Evolutionary conservation across 2,888 invertebrate species (phyloP).

Genomic region (Pilophorus perplexus): DNA sequence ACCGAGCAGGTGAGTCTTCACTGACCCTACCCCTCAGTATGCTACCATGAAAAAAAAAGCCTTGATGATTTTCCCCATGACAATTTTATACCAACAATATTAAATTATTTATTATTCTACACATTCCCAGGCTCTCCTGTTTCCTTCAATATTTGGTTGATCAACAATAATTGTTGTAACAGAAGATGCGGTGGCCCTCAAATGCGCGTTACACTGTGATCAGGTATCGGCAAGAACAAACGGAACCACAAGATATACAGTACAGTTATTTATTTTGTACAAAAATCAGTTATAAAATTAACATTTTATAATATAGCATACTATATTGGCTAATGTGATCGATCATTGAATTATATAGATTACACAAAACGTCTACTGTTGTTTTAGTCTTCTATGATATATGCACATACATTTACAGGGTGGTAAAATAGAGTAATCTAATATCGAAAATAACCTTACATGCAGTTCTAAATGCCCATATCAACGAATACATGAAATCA

Average conservation of each 20-base stretch:
- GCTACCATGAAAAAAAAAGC: too few species aligned
- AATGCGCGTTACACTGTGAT: too few species aligned
- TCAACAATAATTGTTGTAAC: too few species aligned
- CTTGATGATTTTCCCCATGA: too few species aligned
- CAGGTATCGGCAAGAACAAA: too few species aligned
- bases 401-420: slow-evolving; percentile 45
- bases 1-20: too few species aligned
- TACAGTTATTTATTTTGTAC: slow-evolving; percentile 52
- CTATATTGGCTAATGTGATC: slow-evolving; percentile 51
- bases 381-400: slow-evolving; percentile 46
- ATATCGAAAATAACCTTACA: slow-evolving; percentile 36
- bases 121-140: too few species aligned
- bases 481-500: slow-evolving; percentile 37
- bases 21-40: too few species aligned
- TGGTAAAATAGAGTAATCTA: slow-evolving; percentile 40
- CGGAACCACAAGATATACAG: slow-evolving; percentile 25
- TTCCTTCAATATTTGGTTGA: too few species aligned
- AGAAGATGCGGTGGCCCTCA: too few species aligned
- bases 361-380: slow-evolving; percentile 46
- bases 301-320: slow-evolving; percentile 51
- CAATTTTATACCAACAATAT: too few species aligned
- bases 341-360: slow-evolving; percentile 47
- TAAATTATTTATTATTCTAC: too few species aligned
- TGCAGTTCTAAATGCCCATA: slow-evolving; percentile 34
- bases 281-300: slow-evolving; percentile 52